phyloP scores from a whole-genome alignment of 2,797 vertebrate genomes.

The Crypturellus tataupa region DNA sequence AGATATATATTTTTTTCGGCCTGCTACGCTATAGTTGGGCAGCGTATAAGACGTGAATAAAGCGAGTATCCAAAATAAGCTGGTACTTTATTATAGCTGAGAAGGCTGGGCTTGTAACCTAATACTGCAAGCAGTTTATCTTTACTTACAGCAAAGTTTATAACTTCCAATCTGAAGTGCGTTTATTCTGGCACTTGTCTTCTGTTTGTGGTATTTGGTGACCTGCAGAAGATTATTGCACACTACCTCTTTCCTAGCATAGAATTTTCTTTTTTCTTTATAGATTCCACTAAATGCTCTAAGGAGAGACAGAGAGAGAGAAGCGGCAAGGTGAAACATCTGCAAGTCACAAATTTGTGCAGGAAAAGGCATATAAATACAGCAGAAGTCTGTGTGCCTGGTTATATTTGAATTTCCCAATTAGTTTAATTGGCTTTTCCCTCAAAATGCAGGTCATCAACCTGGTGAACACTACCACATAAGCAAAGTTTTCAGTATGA shows the following conservation, averaged over 20 bases:
- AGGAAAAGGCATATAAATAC: not conserved
- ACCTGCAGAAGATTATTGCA: not conserved
- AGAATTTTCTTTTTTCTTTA: not conserved
- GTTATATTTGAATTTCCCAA: not conserved
- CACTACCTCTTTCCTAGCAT: not conserved
- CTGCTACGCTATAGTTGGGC: constrained; percentile 18
- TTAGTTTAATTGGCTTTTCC: constrained; percentile 16
- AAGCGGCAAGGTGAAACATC: not conserved
- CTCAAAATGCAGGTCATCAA: not conserved
- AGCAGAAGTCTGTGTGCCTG: not conserved
- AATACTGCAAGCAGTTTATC: not conserved
- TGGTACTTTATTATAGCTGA: not conserved
- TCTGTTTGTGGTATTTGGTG: not conserved
- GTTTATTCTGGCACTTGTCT: not conserved
- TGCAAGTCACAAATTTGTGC: not conserved
- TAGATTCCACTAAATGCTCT: not conserved
- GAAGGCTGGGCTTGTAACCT: not conserved
- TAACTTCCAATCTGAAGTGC: not conserved
- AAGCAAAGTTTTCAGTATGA: not conserved
- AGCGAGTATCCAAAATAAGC: constrained; percentile 39
- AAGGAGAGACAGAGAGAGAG: not conserved
- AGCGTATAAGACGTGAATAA: constrained; percentile 9
- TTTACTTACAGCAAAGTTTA: not conserved
- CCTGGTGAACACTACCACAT: not conserved
- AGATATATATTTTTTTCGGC: not conserved